Evolutionary conservation across 2,888 invertebrate species (phyloP), one percentile per base, ranked within the genome.

Genomic region (Conops quadrifasciatus): DNA sequence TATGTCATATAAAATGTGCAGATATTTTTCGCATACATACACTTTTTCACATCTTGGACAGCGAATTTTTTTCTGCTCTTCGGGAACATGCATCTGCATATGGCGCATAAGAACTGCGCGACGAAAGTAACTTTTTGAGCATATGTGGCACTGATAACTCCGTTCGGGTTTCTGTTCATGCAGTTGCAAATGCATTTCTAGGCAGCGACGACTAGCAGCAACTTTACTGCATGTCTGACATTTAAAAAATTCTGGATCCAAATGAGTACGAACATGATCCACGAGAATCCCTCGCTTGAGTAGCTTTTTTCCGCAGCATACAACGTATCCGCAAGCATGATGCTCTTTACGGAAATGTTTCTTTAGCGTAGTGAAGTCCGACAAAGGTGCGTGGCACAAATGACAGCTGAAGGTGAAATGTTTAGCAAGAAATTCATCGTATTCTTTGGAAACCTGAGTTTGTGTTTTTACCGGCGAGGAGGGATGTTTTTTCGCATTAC

Each of bases 331-430:
- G 2, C 81, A 80, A 9, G 79, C 78, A 30, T 81, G 69, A 47
- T 77, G 77, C 2, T 56, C 53, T 43, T 66, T 70, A 1, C 76
- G 75, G 71, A 77, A 75, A 68, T 77, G 77, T 45, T 63, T 72
- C 51, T 73, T 73, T 26, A 77, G 59, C 0, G 70, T 58, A 1
- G 72, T 72, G 59, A 77, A 77, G 16, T 76, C 74, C 15, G 70
- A 72, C 62, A 80, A 75, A 1, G 78, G 80, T 15, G 73, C 66
- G 36, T 78, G 77, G 65, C 85, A 85, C 5, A 84, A 49, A 60
- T 83, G 83, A 73, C 85, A 85, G 36, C 77, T 80, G 26, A 85
- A 77, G 1, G 81, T 79, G 82, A 85, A 83, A 60, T 84, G 80
- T 24, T 80, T 78, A 0, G 83, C 77, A 28, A 66, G 56, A 24